phyloP scores from a whole-genome alignment of 53 echinoderm and acorn worm species.

The Pentamera pediparva region DNA sequence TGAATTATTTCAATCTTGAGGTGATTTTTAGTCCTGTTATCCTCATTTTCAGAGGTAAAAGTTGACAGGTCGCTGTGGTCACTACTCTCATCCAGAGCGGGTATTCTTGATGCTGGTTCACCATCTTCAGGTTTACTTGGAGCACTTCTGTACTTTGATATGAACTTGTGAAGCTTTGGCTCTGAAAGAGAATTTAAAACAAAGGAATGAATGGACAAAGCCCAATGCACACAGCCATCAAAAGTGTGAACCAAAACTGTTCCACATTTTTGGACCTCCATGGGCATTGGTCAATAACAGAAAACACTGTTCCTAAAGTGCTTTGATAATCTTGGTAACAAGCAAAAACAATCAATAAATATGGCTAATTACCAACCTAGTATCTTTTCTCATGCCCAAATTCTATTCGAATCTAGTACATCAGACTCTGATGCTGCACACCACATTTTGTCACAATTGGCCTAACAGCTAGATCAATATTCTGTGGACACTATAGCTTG shows the following conservation, averaged over 20 bases:
- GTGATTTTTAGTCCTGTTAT: not conserved
- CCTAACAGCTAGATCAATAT: too few species aligned
- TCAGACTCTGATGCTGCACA: too few species aligned
- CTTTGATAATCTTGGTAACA: too few species aligned
- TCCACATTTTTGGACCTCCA: not conserved
- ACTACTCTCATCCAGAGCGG: not conserved
- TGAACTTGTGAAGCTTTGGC: constrained; percentile 76
- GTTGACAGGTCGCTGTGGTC: not conserved
- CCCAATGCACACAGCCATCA: not conserved
- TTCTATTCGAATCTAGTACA: too few species aligned
- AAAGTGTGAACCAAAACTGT: not conserved
- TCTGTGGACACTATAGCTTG: too few species aligned
- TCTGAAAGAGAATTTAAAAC: constrained; percentile 44
- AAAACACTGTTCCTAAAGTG: too few species aligned
- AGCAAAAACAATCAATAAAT: too few species aligned
- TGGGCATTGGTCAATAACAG: too few species aligned
- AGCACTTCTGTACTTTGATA: constrained; percentile 4
- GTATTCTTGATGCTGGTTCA: not conserved
- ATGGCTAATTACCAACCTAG: too few species aligned
- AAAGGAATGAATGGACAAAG: not conserved
- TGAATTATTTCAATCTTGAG: not conserved
- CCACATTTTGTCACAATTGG: too few species aligned
- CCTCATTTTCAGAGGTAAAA: not conserved
- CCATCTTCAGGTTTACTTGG: not conserved
- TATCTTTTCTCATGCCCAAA: too few species aligned